Percentiles rank a stretch among this genome's conserved stretches.
Conservation (phyloP, 2,113 vertebrate species). For the Cyphomyrus discorhynchus region DNA sequence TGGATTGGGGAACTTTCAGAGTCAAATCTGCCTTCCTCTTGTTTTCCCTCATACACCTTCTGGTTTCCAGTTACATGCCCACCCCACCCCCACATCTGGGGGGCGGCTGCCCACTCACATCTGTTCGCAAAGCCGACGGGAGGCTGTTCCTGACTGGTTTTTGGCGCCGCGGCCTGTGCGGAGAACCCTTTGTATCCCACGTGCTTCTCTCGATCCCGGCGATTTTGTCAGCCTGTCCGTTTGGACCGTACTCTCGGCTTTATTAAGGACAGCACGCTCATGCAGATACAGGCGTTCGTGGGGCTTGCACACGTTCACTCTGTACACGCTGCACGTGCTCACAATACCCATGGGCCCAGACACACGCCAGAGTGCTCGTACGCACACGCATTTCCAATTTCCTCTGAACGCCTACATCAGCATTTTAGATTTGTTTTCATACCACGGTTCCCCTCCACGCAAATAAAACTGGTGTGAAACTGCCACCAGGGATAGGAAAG, state of each 20-base stretch:
- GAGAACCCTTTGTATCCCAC: background rate
- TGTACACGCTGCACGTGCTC: background rate
- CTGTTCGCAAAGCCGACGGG: background rate
- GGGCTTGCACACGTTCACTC: background rate
- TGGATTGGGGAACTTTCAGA: background rate
- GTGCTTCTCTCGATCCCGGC: background rate
- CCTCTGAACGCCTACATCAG: conserved; percentile 39
- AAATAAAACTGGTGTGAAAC: conserved; percentile 31
- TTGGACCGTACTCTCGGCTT: too few species aligned
- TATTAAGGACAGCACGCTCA: background rate
- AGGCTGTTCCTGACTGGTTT: background rate
- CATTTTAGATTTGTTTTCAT: conserved; percentile 41
- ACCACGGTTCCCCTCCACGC: conserved; percentile 37
- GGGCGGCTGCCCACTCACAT: background rate
- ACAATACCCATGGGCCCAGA: background rate
- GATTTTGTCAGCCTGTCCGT: background rate
- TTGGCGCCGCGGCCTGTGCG: background rate
- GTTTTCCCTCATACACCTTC: background rate
- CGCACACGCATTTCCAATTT: conserved; percentile 12
- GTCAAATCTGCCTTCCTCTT: background rate
- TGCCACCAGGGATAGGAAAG: conserved; percentile 31
- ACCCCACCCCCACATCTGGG: background rate
- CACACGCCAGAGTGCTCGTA: background rate
- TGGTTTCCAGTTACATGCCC: background rate
- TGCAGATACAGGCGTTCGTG: background rate